Base-by-base conservation (phyloP, 2,888 invertebrate species). In the Leptura quadrifasciata region DNA sequence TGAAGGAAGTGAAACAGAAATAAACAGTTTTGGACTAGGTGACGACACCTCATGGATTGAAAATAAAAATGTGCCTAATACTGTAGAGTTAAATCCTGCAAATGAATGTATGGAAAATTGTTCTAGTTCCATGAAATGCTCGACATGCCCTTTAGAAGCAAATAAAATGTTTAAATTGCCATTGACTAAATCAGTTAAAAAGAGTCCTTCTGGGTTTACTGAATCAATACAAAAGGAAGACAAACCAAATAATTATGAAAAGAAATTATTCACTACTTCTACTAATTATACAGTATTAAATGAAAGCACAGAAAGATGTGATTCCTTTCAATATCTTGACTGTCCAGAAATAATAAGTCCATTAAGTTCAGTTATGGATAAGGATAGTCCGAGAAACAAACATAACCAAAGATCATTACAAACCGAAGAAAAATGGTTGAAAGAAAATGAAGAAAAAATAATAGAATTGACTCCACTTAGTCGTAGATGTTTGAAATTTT, bases 281-380 rank as follows among this genome's bases (percentile, higher is more conserved):
- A 5, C 47, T 47, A 47, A 47, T n/a, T 5, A 6, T 47, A 47
- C n/a, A 2, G 2, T 21, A 20, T 57, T 9, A 20, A 57, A 57
- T 31, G 72, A 72, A 35, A 24, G 35, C 24, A 12, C 52, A 17
- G 31, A 60, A 31, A 76, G 74, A 27, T 39, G n/a, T 60, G 57
- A 68, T 21, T 71, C 35, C 12, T 76, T 52, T 39, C 58, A 61
- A 52, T 55, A 35, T 9, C 58, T 72, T 15, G 15, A 54, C 2
- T 69, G 68, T 70, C 76, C 77, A 17, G 55, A 57, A 60, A 31
- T 75, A 39, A 27, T 80, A 47, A 80, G 80, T 18, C 80, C 80
- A 47, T 64, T 80, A 52, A 71, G 64, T 15, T 27, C 75, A 2
- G 63, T 54, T 4, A 15, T 77, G 47, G n/a, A 57, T 35, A 78